phyloP scores from a whole-genome alignment of 2,113 vertebrate species.

The Elephantulus edwardii region DNA sequence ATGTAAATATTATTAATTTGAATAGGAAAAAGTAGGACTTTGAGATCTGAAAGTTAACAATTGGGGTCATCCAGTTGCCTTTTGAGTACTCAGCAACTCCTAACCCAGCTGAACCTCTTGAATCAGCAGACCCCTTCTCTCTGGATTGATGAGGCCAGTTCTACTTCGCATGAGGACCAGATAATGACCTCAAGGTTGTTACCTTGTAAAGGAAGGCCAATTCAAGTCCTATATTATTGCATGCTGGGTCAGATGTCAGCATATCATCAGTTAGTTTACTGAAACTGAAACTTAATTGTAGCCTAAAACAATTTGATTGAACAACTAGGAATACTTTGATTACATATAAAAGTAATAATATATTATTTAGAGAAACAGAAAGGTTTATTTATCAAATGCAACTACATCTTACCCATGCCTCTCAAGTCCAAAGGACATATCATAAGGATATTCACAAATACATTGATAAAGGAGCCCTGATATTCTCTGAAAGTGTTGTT shows the following conservation, averaged over 20 bases:
- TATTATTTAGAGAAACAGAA: not conserved
- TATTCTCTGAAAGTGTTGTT: not conserved
- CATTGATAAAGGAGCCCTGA: not conserved
- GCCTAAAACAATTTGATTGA: not conserved
- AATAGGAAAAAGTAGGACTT: not conserved
- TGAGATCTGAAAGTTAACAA: conserved; percentile 24
- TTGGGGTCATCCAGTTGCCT: not conserved
- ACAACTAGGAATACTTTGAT: not conserved
- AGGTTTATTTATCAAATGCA: not conserved
- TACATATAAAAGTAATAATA: not conserved
- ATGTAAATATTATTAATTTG: conserved; percentile 21
- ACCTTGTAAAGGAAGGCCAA: not conserved
- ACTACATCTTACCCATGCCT: not conserved
- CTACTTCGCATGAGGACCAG: not conserved
- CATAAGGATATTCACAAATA: not conserved
- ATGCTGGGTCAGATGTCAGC: not conserved
- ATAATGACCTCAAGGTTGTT: not conserved
- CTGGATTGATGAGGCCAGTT: not conserved
- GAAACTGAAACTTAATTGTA: not conserved
- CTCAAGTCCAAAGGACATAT: not conserved
- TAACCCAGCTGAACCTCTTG: not conserved
- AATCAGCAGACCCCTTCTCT: not conserved
- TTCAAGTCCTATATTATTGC: not conserved
- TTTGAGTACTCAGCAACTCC: not conserved
- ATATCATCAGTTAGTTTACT: not conserved